A percentile compares a stretch with the other conserved stretches of the same genome.
Conservation (phyloP, 2,797 vertebrate genomes). For the Pantherophis alleghaniensis region DNA sequence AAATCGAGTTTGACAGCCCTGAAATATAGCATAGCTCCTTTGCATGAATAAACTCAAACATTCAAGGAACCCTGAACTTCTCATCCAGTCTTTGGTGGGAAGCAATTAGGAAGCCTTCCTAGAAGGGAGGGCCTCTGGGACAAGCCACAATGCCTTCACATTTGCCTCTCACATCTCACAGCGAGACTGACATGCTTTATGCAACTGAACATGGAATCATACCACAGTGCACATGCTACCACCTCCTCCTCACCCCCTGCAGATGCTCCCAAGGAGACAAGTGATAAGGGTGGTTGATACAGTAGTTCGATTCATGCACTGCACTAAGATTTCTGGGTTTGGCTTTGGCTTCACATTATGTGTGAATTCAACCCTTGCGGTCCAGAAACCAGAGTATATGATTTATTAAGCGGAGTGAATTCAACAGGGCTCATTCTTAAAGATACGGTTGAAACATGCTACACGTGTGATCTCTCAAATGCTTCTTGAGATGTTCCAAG, state of each 20-base stretch:
- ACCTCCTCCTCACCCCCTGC: neutral
- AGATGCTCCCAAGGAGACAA: neutral
- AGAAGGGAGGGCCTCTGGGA: neutral
- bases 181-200: neutral
- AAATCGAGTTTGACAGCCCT: no score
- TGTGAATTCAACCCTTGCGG: neutral
- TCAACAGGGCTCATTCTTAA: neutral
- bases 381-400: neutral
- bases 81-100: neutral
- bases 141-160: neutral
- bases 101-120: neutral
- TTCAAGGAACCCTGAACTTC: neutral
- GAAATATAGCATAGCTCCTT: accelerated
- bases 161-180: neutral
- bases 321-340: neutral
- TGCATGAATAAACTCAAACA: neutral
- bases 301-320: neutral
- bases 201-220: neutral
- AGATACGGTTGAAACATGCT: neutral
- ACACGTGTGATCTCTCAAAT: neutral
- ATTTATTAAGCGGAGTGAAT: neutral
- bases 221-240: neutral
- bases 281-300: neutral
- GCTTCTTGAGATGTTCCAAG: neutral
- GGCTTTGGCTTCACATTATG: neutral